Conservation (phyloP, 1,140 invertebrate species). For the Drosophila rufa region DNA sequence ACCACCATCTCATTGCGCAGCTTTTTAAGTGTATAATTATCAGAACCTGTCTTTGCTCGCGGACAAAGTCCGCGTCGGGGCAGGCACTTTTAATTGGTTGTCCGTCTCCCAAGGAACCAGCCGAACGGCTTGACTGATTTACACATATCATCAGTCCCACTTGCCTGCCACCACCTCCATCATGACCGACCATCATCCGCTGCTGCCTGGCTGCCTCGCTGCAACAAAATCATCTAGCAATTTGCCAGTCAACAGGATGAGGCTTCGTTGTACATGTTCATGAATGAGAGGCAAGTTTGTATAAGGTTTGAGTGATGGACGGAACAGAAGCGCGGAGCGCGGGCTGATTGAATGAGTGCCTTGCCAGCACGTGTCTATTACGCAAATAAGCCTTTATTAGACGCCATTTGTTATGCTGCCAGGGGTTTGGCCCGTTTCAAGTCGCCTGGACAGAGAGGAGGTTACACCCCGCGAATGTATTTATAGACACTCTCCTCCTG, state of each 20-base stretch:
- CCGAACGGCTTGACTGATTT: constrained; percentile 30
- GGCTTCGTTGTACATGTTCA: constrained; percentile 6
- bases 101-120: constrained; percentile 37
- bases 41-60: constrained; percentile 42
- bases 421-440: constrained; percentile 1
- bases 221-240: constrained; percentile 62
- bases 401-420: constrained; percentile 55
- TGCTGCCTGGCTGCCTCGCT: constrained; percentile 10
- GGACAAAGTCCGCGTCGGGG: constrained; percentile 25
- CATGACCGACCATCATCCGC: constrained; percentile 2
- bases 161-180: constrained; percentile 39
- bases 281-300: constrained; percentile 47
- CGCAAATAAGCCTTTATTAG: constrained; percentile 70
- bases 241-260: constrained; percentile 61
- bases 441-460: constrained; percentile 8
- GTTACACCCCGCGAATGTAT: constrained; percentile 27
- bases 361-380: constrained; percentile 72
- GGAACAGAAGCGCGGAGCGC: neutral
- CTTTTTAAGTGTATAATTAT: constrained; percentile 68
- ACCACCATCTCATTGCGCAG: constrained; percentile 54
- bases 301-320: constrained; percentile 56
- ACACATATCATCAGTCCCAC: constrained; percentile 21
- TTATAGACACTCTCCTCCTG: constrained; percentile 45
- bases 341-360: constrained; percentile 6
- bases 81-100: constrained; percentile 67